phyloP scores from a whole-genome alignment of 2,113 vertebrate genomes.

The Motacilla tschutschensis region DNA sequence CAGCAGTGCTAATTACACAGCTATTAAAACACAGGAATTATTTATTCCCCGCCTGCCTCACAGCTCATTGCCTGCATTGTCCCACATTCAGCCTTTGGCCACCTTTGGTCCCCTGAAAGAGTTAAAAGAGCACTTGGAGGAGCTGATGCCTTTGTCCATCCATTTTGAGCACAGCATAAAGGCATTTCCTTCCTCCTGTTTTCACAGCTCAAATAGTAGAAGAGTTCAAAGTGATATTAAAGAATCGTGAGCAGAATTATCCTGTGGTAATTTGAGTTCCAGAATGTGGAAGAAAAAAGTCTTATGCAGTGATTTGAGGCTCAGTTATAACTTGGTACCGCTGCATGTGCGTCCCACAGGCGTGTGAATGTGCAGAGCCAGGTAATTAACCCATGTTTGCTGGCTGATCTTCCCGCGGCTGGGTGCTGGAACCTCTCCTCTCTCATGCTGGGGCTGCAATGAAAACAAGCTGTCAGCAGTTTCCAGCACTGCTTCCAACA shows the following conservation, averaged over 20 bases:
- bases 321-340: background rate
- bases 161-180: conserved; percentile 4
- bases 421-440: background rate
- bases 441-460: background rate
- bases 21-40: background rate
- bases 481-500: background rate
- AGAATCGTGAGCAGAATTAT: background rate
- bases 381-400: background rate
- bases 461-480: background rate
- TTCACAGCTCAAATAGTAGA: background rate
- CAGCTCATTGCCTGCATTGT: background rate
- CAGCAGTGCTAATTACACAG: background rate
- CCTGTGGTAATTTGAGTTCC: conserved; percentile 6
- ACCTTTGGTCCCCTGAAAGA: conserved; percentile 5
- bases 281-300: background rate
- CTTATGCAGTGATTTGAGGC: background rate
- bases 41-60: background rate
- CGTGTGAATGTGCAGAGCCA: background rate
- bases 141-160: background rate
- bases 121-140: background rate
- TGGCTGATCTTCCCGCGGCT: accelerated
- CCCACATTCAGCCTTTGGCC: background rate
- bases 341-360: background rate
- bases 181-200: conserved; percentile 28
- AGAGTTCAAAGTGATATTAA: conserved; percentile 26